These are phyloP conservation scores for Vanessa atalanta DNA, from an alignment of 1,140 invertebrate species.

Conservation along the genomic window DNA sequence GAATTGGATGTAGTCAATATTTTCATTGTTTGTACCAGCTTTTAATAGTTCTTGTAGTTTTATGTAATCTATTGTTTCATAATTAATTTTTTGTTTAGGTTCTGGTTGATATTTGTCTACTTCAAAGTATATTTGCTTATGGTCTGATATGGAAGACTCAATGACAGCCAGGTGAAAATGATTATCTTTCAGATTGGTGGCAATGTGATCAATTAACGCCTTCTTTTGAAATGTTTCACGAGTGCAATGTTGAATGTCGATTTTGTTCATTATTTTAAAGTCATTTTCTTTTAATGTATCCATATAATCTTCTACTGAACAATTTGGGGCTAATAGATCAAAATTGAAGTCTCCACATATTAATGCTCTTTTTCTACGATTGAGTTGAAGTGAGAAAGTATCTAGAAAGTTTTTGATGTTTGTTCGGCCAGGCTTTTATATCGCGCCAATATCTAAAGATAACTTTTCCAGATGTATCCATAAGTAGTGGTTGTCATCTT, in stretches of 20 bases:
- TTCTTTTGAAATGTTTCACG: conserved; percentile 27
- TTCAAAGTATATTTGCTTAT: conserved; percentile 36
- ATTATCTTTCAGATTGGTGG: conserved; percentile 30
- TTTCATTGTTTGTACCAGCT: background rate
- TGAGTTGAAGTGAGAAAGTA: conserved; percentile 11
- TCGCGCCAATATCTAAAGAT: conserved; percentile 4
- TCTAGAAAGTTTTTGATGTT: conserved; percentile 22
- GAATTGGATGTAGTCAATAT: conserved; percentile 14
- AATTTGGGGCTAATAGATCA: conserved; percentile 11
- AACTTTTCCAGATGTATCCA: conserved; percentile 21
- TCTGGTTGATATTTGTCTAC: conserved; percentile 21
- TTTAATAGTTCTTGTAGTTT: conserved; percentile 12
- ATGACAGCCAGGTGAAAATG: conserved; percentile 31
- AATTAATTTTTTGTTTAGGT: conserved; percentile 10
- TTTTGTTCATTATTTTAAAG: conserved; percentile 32
- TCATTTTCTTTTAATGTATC: conserved; percentile 14
- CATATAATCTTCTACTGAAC: conserved; percentile 12
- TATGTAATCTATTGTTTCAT: conserved; percentile 31
- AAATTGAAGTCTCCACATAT: conserved; percentile 30
- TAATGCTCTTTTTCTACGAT: conserved; percentile 21
- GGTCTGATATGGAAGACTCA: conserved; percentile 31
- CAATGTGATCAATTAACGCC: conserved; percentile 29
- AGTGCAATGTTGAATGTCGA: conserved; percentile 27
- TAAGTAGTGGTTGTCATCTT: background rate
- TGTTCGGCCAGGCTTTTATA: conserved; percentile 25